A percentile compares a stretch with the other conserved stretches of the same genome.
Conservation (phyloP, 2,888 invertebrate species). For the Cantharis rustica region DNA sequence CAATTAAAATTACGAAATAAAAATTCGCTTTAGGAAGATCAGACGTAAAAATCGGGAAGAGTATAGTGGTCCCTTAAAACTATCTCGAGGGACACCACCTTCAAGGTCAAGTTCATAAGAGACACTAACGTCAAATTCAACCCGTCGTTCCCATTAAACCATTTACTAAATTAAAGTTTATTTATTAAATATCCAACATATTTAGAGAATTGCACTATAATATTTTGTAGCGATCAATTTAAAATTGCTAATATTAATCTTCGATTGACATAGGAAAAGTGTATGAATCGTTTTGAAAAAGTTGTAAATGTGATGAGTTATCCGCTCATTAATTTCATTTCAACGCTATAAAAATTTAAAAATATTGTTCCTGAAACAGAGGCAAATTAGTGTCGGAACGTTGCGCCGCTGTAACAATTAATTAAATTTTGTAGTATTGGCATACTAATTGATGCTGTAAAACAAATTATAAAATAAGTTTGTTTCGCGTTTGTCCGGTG, state of each 20-base stretch:
- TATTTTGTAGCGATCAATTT: neutral
- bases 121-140: too few relatives aligned
- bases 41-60: too few relatives aligned
- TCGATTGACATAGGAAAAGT: neutral
- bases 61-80: too few relatives aligned
- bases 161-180: too few relatives aligned
- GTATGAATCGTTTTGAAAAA: neutral
- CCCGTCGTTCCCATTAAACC: too few relatives aligned
- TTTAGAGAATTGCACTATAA: too few relatives aligned
- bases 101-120: too few relatives aligned
- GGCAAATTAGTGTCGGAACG: neutral
- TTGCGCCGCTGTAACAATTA: neutral
- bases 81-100: too few relatives aligned
- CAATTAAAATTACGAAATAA: too few relatives aligned
- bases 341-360: neutral
- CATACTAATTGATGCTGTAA: neutral
- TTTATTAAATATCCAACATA: too few relatives aligned
- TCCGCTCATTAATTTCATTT: neutral
- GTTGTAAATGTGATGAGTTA: neutral
- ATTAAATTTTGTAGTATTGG: neutral
- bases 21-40: too few relatives aligned
- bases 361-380: neutral
- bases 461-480: neutral
- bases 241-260: neutral
- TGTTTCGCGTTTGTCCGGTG: neutral